phyloP scores from a whole-genome alignment of 2,797 vertebrate species.

The Propithecus deckenii region DNA sequence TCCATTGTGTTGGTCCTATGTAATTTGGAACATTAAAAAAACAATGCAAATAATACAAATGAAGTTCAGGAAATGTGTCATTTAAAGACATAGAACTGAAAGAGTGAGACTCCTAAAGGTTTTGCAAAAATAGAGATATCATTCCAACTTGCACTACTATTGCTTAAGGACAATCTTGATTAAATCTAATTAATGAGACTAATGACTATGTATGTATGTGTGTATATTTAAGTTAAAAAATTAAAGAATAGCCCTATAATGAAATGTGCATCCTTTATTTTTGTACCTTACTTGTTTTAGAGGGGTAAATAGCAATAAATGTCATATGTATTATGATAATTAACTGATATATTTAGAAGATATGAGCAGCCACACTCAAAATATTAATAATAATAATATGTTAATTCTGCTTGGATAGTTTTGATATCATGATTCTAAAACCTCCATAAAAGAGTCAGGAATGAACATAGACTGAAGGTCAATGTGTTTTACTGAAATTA shows the following conservation, averaged over 20 bases:
- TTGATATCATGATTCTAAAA: neutral
- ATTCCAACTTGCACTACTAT: neutral
- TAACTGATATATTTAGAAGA: neutral
- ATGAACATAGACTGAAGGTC: neutral
- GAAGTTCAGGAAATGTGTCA: too few relatives aligned
- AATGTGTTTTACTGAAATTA: conserved; percentile 6
- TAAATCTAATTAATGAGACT: neutral
- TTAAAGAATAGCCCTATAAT: neutral
- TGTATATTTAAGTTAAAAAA: neutral
- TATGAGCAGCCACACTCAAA: neutral
- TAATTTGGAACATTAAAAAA: too few relatives aligned
- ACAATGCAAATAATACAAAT: too few relatives aligned
- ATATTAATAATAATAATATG: neutral
- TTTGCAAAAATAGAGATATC: too few relatives aligned
- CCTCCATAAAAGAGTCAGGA: neutral
- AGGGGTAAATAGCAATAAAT: neutral
- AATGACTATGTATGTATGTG: neutral
- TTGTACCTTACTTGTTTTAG: conserved; percentile 10
- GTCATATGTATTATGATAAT: neutral
- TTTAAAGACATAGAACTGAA: too few relatives aligned
- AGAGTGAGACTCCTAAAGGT: too few relatives aligned
- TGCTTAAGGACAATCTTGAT: neutral
- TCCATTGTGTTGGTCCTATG: too few relatives aligned
- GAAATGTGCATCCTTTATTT: neutral
- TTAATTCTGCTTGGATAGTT: neutral